Evolutionary conservation across 2,888 invertebrate genomes (phyloP).

Genomic region (Terebella lapidaria): DNA sequence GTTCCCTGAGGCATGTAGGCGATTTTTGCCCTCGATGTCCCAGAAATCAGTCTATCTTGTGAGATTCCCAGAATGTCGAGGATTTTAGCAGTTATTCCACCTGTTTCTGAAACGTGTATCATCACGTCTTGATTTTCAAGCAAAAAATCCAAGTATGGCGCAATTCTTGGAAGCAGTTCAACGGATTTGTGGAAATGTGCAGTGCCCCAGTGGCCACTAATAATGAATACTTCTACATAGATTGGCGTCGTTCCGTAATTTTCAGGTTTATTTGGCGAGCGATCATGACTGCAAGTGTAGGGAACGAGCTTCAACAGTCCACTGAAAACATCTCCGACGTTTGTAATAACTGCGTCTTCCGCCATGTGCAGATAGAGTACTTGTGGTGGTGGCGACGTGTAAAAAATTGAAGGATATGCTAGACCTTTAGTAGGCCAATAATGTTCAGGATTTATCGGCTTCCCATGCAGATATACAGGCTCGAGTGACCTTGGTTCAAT

Average conservation of each 20-base stretch:
- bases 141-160: constrained; percentile 23
- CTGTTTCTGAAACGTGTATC: constrained; percentile 22
- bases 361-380: constrained; percentile 23
- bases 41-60: constrained; percentile 19
- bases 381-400: constrained; percentile 13
- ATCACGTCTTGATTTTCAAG: constrained; percentile 12
- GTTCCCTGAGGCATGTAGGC: constrained; percentile 25
- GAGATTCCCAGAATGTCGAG: constrained; percentile 18
- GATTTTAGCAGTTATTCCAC: constrained; percentile 12
- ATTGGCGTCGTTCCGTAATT: constrained; percentile 12
- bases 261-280: constrained; percentile 12
- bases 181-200: constrained; percentile 24
- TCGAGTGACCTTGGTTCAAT: constrained; percentile 11
- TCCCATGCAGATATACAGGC: constrained; percentile 22
- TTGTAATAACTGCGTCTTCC: constrained; percentile 22
- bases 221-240: constrained; percentile 26
- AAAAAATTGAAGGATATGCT: constrained; percentile 22
- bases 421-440: constrained; percentile 25
- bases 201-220: constrained; percentile 24
- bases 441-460: constrained; percentile 23
- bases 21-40: constrained; percentile 18
- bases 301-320: constrained; percentile 23
- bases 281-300: constrained; percentile 25
- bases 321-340: constrained; percentile 21
- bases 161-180: constrained; percentile 24